Evolutionary conservation across 2,797 vertebrate species (phyloP).

Genomic region (Anas bernieri): DNA sequence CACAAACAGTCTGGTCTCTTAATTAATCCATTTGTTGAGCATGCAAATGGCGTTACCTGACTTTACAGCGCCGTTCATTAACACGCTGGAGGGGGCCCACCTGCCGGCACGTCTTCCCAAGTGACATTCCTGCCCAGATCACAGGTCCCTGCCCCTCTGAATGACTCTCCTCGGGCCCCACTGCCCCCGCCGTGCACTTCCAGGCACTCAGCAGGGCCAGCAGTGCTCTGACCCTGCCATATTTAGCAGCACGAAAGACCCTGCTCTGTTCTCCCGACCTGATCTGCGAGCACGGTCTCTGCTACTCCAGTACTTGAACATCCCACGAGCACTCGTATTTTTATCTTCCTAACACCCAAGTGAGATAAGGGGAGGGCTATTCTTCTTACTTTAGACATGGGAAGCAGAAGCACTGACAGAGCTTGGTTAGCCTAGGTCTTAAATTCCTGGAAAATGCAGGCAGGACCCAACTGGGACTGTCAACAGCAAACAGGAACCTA

Average conservation of each 20-base stretch:
- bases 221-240: fast-evolving
- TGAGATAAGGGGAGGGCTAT: background rate
- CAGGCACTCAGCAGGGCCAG: background rate
- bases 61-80: background rate
- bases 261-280: background rate
- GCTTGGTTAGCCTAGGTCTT: background rate
- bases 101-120: background rate
- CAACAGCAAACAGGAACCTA: background rate
- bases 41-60: background rate
- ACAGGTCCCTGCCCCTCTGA: background rate
- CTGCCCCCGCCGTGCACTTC: background rate
- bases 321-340: background rate
- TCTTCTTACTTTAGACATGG: background rate
- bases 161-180: background rate
- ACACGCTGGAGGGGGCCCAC: background rate
- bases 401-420: background rate
- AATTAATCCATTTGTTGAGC: background rate
- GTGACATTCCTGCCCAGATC: background rate
- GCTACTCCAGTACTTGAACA: background rate
- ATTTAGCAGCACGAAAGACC: background rate
- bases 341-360: background rate
- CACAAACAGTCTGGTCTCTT: background rate
- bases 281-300: background rate
- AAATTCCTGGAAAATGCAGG: background rate
- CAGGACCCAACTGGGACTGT: background rate